Conservation (phyloP, 2,888 invertebrate species). For the Drosophila paranaensis region DNA sequence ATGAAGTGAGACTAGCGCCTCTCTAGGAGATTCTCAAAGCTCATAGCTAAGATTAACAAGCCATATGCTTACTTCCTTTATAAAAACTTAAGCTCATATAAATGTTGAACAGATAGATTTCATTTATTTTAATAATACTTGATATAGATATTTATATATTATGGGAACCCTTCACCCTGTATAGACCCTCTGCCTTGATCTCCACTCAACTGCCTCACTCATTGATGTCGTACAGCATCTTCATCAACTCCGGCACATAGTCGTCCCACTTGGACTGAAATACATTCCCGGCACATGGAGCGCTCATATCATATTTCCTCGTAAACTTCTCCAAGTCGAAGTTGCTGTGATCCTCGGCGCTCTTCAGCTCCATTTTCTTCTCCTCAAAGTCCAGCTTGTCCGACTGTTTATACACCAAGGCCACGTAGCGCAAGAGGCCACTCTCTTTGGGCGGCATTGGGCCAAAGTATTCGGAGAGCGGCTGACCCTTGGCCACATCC, state of each 20-base stretch:
- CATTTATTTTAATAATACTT: too few relatives aligned
- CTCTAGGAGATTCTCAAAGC: not conserved
- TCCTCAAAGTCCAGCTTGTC: conserved; percentile 87
- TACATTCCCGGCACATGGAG: conserved; percentile 92
- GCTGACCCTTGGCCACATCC: conserved; percentile 89
- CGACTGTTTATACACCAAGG: conserved; percentile 89
- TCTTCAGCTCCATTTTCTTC: conserved; percentile 64
- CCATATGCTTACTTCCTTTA: too few relatives aligned
- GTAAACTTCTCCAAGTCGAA: conserved; percentile 82
- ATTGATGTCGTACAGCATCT: conserved; percentile 54
- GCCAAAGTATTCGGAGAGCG: conserved; percentile 91
- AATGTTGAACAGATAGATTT: too few relatives aligned
- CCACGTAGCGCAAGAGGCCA: conserved; percentile 91
- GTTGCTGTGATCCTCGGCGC: conserved; percentile 85
- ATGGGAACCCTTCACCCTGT: conserved; percentile 26
- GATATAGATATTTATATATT: not conserved
- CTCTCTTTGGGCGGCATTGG: conserved; percentile 92
- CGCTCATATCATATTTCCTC: conserved; percentile 89
- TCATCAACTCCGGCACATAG: conserved; percentile 83
- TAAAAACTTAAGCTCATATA: too few relatives aligned
- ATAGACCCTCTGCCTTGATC: not conserved
- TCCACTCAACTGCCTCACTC: conserved; percentile 20
- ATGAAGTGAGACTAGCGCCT: not conserved
- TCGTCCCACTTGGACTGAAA: conserved; percentile 92
- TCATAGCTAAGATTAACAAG: not conserved